These are phyloP conservation scores for Sceloporus tristichus DNA, from an alignment of 2,113 vertebrate species.

Conservation along the genomic window DNA sequence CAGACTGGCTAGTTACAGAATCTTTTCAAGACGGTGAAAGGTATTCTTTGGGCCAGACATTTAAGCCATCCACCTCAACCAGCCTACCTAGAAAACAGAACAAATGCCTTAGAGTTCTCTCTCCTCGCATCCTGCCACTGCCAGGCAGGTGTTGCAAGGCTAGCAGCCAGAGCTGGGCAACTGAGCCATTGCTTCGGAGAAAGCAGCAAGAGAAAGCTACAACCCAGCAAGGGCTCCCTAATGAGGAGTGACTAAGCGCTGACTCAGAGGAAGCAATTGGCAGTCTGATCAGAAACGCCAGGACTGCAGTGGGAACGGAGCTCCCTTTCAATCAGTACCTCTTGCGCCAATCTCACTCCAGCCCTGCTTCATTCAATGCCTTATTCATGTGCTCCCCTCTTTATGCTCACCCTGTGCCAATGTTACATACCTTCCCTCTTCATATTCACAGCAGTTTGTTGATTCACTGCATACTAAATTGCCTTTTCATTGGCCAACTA, in stretches of 20 bases:
- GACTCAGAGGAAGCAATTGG: constrained; percentile 9
- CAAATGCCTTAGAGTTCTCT: not conserved
- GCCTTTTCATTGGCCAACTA: not conserved
- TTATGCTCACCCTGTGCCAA: not conserved
- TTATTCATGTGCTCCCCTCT: not conserved
- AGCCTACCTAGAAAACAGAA: not conserved
- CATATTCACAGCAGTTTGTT: not conserved
- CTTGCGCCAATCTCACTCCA: constrained; percentile 1
- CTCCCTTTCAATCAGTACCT: not conserved
- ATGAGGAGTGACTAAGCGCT: not conserved
- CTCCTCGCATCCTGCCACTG: too few relatives aligned
- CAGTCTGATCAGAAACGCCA: not conserved
- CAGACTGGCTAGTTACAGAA: not conserved
- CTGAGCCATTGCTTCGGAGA: not conserved
- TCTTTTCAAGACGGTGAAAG: not conserved
- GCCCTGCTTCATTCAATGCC: not conserved
- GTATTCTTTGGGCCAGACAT: not conserved
- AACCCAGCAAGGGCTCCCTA: not conserved
- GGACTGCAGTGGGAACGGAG: not conserved
- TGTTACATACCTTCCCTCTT: not conserved
- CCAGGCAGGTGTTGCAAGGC: not conserved
- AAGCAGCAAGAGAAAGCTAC: not conserved
- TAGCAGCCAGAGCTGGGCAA: not conserved
- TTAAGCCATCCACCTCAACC: not conserved
- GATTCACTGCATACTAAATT: not conserved